Base-by-base conservation (phyloP, 2,797 vertebrate genomes). In the Trematocara caparti region DNA sequence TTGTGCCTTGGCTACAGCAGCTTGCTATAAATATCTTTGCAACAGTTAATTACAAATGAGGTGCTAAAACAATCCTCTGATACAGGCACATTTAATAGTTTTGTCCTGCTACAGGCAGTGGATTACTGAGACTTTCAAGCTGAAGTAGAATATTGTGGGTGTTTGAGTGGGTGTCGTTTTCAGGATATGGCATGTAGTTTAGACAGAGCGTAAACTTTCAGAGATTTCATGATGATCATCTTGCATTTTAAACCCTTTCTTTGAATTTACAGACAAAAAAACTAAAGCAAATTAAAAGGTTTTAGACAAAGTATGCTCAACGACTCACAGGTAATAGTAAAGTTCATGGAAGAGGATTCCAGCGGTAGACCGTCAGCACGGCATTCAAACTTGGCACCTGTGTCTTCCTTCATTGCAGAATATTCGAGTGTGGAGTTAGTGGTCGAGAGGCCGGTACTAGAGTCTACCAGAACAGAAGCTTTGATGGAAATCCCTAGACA, bases 271-370 rank as follows among this genome's bases (percentile, higher is more conserved):
- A 45, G 6, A 62, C 6, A 27, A 69, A 43, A 40, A 15, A n/a
- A 2, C 2, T 12, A 4, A 59, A 59, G 6, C 11, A 40, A 64
- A 40, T 24, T 45, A 47, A 71, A 47, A 30, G 6, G 1, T 30
- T 17, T 15, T n/a, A n/a, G 40, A 76, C 17, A 45, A 27, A 78
- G 78, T 83, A 17, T 66, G 13, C 43, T 36, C 9, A 43, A 73
- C 15, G 74, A 97, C 98, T 97, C 95, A 99, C 98, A 99, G 90
- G 97, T 97, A 93, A 99, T 94, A 79, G 96, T 94, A 19, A 99
- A 97, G 82, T 94, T 93, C 87, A 91, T 78, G 19, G 96, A 90
- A 64, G 95, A 90, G 47, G 98, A 97, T 64, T 92, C 81, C 10
- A 92, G 82, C 78, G 86, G 78, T 6, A 48, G 5, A 6, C 85